Evolutionary conservation across 2,888 invertebrate genomes (phyloP), one percentile per base, ranked within the genome.

Genomic region (Caenorhabditis panamensis): DNA sequence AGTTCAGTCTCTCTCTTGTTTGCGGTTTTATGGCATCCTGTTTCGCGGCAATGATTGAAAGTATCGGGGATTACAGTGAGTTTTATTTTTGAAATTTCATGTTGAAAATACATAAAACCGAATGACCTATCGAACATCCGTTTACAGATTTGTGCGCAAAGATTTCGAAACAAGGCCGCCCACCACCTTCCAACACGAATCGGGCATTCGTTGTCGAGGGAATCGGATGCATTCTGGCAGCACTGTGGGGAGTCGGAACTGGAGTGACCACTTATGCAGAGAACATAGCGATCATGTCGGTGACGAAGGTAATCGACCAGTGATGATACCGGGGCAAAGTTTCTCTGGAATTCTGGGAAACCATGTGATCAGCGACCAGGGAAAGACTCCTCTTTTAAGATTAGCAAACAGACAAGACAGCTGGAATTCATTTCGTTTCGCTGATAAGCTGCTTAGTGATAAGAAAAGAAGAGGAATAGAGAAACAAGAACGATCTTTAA

Each of bases 241-340:
- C 88, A 1, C 53, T 83, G 18, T 79, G 87, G 84, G 88, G 88
- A 5, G 80, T 87, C 26, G 86, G 88, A 11, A 85, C 88, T 0
- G 89, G 88, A 61, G 85, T 89, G 24, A 89, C 89, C 2, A 89
- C 88, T 16, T 89, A 89, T 69, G 78, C 88, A 0, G 88, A 88
- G 62, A 87, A 86, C 56, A 86, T 88, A 36, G 88, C 88, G 0
- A 85, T 87, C 36, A 86, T 88, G 73, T 85, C 85, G 36, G 80
- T 88, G 24, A 88, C 88, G 9, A 79, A 84, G 66, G 84, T 83
- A 18, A 18, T n/a, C 53, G 41, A 41, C 13, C 41, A 28, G 28
- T 16, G 26, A 51, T 18, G 18, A 18, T 44, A 13, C 11, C 20
- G 13, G 41, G 41, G 41, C 41, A 41, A 41, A 41, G 41, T 41